A percentile compares a stretch with the other conserved stretches of the same genome.
These are phyloP conservation scores for Anguilla japonica DNA, from an alignment of 2,113 vertebrate genomes.

Conservation along the genomic window DNA sequence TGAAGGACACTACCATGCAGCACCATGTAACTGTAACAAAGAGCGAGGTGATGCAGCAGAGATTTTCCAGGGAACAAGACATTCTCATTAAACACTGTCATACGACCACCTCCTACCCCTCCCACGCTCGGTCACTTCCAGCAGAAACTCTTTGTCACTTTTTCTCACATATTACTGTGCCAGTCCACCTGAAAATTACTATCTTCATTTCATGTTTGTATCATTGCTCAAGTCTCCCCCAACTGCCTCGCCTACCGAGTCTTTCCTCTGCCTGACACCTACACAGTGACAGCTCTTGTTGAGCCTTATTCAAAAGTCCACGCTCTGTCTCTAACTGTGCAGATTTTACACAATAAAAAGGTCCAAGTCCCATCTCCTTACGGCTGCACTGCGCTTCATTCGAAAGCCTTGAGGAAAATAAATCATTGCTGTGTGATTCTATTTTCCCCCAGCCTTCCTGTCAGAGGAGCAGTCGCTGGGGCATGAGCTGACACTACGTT, in stretches of 20 bases:
- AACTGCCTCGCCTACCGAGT: not conserved
- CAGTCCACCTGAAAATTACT: not conserved
- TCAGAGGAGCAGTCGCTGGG: not conserved
- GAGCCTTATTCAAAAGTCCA: not conserved
- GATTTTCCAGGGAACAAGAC: no score
- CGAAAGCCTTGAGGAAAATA: not conserved
- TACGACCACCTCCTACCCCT: no score
- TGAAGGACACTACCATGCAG: no score
- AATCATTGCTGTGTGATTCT: not conserved
- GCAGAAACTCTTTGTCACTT: not conserved
- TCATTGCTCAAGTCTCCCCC: not conserved
- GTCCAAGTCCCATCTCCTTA: not conserved
- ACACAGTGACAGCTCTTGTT: not conserved
- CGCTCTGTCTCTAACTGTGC: not conserved
- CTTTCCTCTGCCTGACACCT: not conserved
- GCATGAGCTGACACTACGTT: not conserved
- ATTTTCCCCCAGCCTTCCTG: not conserved
- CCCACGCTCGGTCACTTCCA: not conserved
- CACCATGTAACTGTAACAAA: no score
- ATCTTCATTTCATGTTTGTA: not conserved
- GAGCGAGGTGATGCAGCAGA: no score
- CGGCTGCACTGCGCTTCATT: not conserved
- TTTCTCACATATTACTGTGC: not conserved
- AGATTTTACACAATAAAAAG: not conserved
- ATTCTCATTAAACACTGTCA: no score